Base-by-base conservation (phyloP, 2,113 vertebrate species). In the Hippopotamus amphibius region DNA sequence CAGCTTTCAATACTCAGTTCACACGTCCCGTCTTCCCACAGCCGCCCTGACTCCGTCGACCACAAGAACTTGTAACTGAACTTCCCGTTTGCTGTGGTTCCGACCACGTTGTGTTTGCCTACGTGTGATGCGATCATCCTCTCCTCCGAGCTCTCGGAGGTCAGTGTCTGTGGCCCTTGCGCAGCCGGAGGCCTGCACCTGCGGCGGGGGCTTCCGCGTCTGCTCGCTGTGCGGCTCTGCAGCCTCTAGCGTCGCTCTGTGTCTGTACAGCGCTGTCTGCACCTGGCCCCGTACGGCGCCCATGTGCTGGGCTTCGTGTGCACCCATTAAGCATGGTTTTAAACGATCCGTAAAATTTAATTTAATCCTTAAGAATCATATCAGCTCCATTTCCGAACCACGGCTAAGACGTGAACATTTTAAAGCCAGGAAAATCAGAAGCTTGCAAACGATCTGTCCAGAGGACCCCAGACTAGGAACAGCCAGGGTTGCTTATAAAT, bases 171-270 rank as follows among this genome's bases (percentile, higher is more conserved):
- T 28, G 81, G n/a, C 15, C 7, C 30, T 33, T 28, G 15, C 0
- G 17, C 16, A 10, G 15, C 53, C 53, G 6, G 74, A 30, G 48
- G 10, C 16, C 1, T 4, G n/a, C 1, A 1, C 50, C 11, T 15
- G 26, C 12, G 28, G 7, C 26, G 0, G 7, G 3, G 8, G 43
- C 12, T 33, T 59, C 17, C 1, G n/a, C 9, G n/a, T 17, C 16
- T 19, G 41, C 26, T 33, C 1, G 9, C 41, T 13, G 33, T 1
- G 10, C 15, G 37, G 9, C 30, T 26, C 66, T 16, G 6, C 16
- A 24, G 3, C 7, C 16, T 2, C 4, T 8, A 1, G 19, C 3
- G 21, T 26, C 48, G n/a, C 6, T 46, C 30, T 33, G 4, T 0
- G 2, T n/a, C n/a, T 6, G 3, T 37, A 6, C 0, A 6, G 24